These are phyloP conservation scores for Drosophila ogumai DNA, from an alignment of 1,140 invertebrate species.

Conservation along the genomic window DNA sequence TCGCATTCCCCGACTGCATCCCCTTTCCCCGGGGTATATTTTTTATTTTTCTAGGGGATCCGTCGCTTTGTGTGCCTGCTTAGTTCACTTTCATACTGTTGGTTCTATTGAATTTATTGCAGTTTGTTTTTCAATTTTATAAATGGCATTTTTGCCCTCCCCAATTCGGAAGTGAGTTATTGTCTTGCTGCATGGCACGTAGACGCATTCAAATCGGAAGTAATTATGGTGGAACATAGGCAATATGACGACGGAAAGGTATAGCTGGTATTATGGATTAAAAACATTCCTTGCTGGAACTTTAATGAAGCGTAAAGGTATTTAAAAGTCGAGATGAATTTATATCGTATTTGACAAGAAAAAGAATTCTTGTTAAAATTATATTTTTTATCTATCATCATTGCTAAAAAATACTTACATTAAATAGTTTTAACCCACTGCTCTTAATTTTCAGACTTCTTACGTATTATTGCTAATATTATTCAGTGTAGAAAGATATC, in stretches of 20 bases:
- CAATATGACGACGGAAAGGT: background rate
- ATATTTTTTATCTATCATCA: too few species aligned
- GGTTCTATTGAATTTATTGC: conserved; percentile 70
- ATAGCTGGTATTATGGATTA: background rate
- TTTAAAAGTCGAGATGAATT: background rate
- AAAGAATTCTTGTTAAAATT: too few species aligned
- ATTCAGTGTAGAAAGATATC: too few species aligned
- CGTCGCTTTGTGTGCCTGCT: conserved; percentile 38
- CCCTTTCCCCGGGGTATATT: conserved; percentile 20
- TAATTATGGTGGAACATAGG: conserved; percentile 33
- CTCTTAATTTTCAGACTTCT: too few species aligned
- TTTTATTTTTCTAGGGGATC: conserved; percentile 33
- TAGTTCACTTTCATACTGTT: conserved; percentile 49
- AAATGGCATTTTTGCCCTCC: conserved; percentile 59
- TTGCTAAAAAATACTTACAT: too few species aligned
- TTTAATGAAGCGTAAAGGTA: background rate
- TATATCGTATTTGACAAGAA: too few species aligned
- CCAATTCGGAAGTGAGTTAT: conserved; percentile 58
- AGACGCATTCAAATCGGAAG: conserved; percentile 56
- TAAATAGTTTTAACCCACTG: too few species aligned
- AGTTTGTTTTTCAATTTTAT: conserved; percentile 81
- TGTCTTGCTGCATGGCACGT: conserved; percentile 34
- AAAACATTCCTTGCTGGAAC: background rate
- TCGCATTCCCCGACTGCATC: conserved; percentile 41
- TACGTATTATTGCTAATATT: too few species aligned